Evolutionary conservation across 2,113 vertebrate species (phyloP), one percentile per base, ranked within the genome.

Genomic region (Siniperca knerii): DNA sequence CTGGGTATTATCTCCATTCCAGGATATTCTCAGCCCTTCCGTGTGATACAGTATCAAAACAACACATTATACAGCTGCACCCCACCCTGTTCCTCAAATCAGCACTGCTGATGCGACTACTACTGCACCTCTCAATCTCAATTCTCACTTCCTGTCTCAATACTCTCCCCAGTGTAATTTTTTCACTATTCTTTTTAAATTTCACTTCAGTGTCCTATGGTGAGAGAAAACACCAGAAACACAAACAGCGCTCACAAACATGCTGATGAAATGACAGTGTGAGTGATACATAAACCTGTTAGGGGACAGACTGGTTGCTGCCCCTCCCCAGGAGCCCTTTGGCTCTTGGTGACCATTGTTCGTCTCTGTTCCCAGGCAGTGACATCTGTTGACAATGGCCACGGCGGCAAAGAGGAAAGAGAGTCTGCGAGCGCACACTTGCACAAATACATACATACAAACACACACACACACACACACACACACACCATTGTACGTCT

Each of bases 341-440:
- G 90, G 87, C 92, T 94, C 87, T 68, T 40, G 58, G 82, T 91
- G 85, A 89, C 93, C 91, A 96, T 96, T 96, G 95, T 96, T 92
- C 74, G 54, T 82, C 81, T 87, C 78, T 75, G 91, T 96, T 96
- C 95, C 93, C 95, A 96, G 90, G 91, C 81, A 93, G 77, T 84
- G 93, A 94, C 95, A 95, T 95, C 93, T 95, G 94, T 92, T 92
- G 88, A 94, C 94, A 94, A 95, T 93, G 79, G 92, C 68, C 79
- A 62, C 68, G 58, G 84, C 46, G 79, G 42, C 8, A 44, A 44
- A 44, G 42, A 86, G 91, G 81, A 82, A 89, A 83, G 70, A 81
- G 50, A 77, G 68, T 66, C 73, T 70, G 58, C 42, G 37, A 77
- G 61, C 23, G 54, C 20, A 55, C 73, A 84, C 79, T 70, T 74